Evolutionary conservation across 2,113 vertebrate genomes (phyloP).

Genomic region (Lota lota): DNA sequence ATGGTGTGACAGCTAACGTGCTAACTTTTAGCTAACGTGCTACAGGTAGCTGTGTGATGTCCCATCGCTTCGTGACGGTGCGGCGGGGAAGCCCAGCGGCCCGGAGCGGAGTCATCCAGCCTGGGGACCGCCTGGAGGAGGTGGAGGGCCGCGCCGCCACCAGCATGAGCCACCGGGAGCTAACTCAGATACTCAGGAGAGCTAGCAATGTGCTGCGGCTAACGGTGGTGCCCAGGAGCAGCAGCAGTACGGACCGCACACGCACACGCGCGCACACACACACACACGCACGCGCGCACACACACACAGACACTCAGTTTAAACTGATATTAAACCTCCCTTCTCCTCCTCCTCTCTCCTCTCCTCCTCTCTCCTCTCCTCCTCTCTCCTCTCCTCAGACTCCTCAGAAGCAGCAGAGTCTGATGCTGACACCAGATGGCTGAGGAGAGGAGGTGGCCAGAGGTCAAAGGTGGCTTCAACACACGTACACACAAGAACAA

Average conservation of each 20-base stretch:
- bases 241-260: slow-evolving; percentile 20
- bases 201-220: slow-evolving; percentile 74
- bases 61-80: slow-evolving; percentile 73
- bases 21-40: too few relatives aligned
- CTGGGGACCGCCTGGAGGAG: slow-evolving; percentile 72
- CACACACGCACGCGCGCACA: slow-evolving; percentile 9
- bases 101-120: slow-evolving; percentile 70
- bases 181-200: slow-evolving; percentile 73
- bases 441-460: slow-evolving; percentile 53
- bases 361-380: neutral
- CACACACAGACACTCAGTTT: neutral
- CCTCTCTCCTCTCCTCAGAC: slow-evolving; percentile 39
- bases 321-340: neutral
- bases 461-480: slow-evolving; percentile 55
- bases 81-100: slow-evolving; percentile 73
- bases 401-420: slow-evolving; percentile 65
- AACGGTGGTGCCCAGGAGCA: slow-evolving; percentile 61
- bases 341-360: slow-evolving; percentile 21
- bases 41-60: slow-evolving; percentile 32
- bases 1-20: too few relatives aligned
- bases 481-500: neutral
- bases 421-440: slow-evolving; percentile 52
- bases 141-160: slow-evolving; percentile 66
- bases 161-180: slow-evolving; percentile 67
- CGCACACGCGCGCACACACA: slow-evolving; percentile 9